Conservation (phyloP, 2,888 invertebrate species). For the Quadroppia sp. region DNA sequence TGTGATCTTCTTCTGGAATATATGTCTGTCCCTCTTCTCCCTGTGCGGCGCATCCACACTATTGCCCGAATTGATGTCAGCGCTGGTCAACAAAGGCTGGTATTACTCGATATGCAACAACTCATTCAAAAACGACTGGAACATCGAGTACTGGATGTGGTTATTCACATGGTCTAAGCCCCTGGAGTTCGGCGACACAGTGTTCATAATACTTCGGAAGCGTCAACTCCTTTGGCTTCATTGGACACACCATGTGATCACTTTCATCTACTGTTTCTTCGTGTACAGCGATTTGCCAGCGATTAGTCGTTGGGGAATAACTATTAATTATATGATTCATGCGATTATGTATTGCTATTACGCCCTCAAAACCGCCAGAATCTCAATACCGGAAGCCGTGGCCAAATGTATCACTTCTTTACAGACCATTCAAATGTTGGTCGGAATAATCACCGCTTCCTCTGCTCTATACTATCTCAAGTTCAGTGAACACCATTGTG, state of each 20-base stretch:
- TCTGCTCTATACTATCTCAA: conserved; percentile 23
- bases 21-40: neutral
- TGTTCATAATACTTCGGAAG: conserved; percentile 39
- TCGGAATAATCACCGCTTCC: conserved; percentile 26
- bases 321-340: conserved; percentile 30
- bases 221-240: conserved; percentile 36
- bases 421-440: conserved; percentile 38
- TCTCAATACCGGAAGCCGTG: conserved; percentile 22
- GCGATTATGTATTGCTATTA: conserved; percentile 39
- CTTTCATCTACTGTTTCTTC: conserved; percentile 36
- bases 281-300: conserved; percentile 30
- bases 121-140: neutral
- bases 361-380: conserved; percentile 31
- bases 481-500: conserved; percentile 30
- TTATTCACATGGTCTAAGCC: conserved; percentile 38
- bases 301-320: conserved; percentile 37
- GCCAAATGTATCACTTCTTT: conserved; percentile 32
- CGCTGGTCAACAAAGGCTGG: neutral
- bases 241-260: conserved; percentile 38
- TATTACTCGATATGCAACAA: conserved; percentile 21
- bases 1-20: conserved; percentile 9
- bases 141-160: conserved; percentile 39
- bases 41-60: neutral
- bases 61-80: neutral
- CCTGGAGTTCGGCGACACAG: conserved; percentile 40